Evolutionary conservation across 2,797 vertebrate species (phyloP).

Genomic region (Taenioides sp.): DNA sequence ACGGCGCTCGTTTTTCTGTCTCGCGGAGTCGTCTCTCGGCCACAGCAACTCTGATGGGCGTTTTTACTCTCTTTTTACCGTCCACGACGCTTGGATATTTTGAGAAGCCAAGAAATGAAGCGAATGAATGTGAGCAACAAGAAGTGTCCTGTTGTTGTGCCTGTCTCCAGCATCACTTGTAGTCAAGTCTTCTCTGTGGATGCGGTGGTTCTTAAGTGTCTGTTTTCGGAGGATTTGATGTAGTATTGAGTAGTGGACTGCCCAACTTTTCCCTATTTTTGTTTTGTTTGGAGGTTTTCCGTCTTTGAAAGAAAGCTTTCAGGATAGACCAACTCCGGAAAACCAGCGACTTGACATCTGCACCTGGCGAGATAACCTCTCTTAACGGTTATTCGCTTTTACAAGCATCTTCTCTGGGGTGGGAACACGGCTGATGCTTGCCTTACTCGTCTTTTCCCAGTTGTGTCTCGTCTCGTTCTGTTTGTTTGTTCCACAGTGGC

Average conservation of each 20-base stretch:
- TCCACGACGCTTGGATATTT: constrained; percentile 69
- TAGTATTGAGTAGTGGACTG: constrained; percentile 57
- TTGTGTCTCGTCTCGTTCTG: constrained; percentile 60
- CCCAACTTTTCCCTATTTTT: constrained; percentile 56
- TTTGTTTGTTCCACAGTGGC: constrained; percentile 60
- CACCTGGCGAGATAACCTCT: constrained; percentile 68
- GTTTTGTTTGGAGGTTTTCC: constrained; percentile 56
- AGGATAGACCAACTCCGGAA: constrained; percentile 69
- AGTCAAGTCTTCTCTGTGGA: constrained; percentile 56
- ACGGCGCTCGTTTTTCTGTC: constrained; percentile 59
- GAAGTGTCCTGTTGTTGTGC: constrained; percentile 67
- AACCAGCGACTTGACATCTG: constrained; percentile 62
- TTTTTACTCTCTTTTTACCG: constrained; percentile 52
- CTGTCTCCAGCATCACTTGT: constrained; percentile 58
- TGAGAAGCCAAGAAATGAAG: constrained; percentile 73
- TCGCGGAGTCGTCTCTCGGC: constrained; percentile 57
- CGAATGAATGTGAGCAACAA: constrained; percentile 82
- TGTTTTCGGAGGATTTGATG: constrained; percentile 47
- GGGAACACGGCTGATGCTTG: constrained; percentile 71
- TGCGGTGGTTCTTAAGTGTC: constrained; percentile 50
- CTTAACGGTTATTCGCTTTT: constrained; percentile 66
- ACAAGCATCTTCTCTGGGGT: constrained; percentile 73
- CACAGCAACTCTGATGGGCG: constrained; percentile 71
- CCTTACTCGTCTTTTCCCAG: constrained; percentile 51
- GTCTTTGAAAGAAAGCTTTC: constrained; percentile 63